These are phyloP conservation scores for Troglohyphantes excavatus DNA, from an alignment of 2,888 invertebrate genomes.

Conservation along the genomic window DNA sequence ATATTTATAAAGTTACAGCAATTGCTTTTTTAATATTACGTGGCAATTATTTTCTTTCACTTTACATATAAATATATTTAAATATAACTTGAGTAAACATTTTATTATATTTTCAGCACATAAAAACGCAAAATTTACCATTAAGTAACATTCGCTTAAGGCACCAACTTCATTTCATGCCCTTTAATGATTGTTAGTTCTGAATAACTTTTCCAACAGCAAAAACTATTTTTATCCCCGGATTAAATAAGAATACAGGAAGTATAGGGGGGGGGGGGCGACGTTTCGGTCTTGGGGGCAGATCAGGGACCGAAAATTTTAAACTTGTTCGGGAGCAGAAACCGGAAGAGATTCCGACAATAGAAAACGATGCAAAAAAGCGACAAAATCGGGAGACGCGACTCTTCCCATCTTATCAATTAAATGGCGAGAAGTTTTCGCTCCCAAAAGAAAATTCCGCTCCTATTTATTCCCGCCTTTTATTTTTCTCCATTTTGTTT, in stretches of 20 bases:
- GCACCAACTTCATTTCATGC: not conserved
- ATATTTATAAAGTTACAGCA: too few relatives aligned
- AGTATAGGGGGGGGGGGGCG: not conserved
- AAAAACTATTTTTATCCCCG: slow-evolving; percentile 11
- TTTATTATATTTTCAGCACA: not conserved
- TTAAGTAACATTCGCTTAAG: not conserved
- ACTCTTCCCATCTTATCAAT: slow-evolving; percentile 74
- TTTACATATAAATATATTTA: too few relatives aligned
- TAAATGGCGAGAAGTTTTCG: slow-evolving; percentile 71
- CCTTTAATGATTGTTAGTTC: not conserved
- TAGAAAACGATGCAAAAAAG: slow-evolving; percentile 23
- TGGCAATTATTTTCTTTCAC: too few relatives aligned
- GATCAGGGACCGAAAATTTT: slow-evolving; percentile 34
- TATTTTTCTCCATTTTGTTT: slow-evolving; percentile 53
- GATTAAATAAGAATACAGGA: slow-evolving; percentile 6
- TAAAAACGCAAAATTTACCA: not conserved
- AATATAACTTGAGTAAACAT: too few relatives aligned
- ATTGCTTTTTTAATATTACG: too few relatives aligned
- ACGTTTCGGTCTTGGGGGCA: slow-evolving; percentile 5
- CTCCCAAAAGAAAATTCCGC: slow-evolving; percentile 46
- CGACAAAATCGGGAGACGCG: slow-evolving; percentile 10
- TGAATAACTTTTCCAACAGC: not conserved
- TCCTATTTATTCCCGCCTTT: slow-evolving; percentile 27
- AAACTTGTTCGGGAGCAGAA: slow-evolving; percentile 4
- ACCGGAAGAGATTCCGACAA: slow-evolving; percentile 33